Conservation (phyloP, 2,888 invertebrate genomes). For the Dryadula phaetusa region DNA sequence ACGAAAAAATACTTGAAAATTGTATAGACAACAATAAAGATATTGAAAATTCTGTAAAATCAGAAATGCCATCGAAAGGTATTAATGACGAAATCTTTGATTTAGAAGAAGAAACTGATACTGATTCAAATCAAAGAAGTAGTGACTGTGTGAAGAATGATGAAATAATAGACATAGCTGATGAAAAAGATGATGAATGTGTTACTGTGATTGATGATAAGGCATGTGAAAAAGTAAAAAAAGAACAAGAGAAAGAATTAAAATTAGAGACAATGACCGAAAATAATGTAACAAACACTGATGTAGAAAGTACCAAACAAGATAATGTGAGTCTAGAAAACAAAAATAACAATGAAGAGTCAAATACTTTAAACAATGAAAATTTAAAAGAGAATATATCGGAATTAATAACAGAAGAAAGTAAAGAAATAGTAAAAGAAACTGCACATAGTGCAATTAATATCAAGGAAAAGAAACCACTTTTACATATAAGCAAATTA, state of each 20-base stretch:
- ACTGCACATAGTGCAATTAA: slow-evolving; percentile 6
- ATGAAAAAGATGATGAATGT: slow-evolving; percentile 40
- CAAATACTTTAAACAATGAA: neutral
- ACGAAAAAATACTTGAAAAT: neutral
- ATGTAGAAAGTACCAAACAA: neutral
- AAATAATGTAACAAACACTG: slow-evolving; percentile 4
- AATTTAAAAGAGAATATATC: neutral
- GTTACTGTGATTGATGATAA: slow-evolving; percentile 15
- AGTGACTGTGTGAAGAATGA: slow-evolving; percentile 16
- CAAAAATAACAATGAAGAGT: neutral
- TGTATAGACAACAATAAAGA: slow-evolving; percentile 21
- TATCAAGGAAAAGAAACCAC: slow-evolving; percentile 42
- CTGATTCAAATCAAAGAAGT: neutral
- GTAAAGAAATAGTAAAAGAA: neutral
- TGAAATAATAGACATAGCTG: slow-evolving; percentile 41
- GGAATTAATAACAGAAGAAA: slow-evolving; percentile 5
- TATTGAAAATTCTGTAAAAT: neutral
- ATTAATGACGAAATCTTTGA: slow-evolving; percentile 16
- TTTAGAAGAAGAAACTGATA: neutral
- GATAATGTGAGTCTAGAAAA: neutral
- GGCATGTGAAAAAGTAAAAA: slow-evolving; percentile 21
- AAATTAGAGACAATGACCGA: too few species aligned
- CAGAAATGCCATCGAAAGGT: slow-evolving; percentile 1
- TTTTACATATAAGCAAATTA: slow-evolving; percentile 59
- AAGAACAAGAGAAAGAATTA: slow-evolving; percentile 1